Percentiles rank a stretch among this genome's conserved stretches.
These are phyloP conservation scores for Anoplopoma fimbria DNA, from an alignment of 2,113 vertebrate genomes.

Conservation along the genomic window DNA sequence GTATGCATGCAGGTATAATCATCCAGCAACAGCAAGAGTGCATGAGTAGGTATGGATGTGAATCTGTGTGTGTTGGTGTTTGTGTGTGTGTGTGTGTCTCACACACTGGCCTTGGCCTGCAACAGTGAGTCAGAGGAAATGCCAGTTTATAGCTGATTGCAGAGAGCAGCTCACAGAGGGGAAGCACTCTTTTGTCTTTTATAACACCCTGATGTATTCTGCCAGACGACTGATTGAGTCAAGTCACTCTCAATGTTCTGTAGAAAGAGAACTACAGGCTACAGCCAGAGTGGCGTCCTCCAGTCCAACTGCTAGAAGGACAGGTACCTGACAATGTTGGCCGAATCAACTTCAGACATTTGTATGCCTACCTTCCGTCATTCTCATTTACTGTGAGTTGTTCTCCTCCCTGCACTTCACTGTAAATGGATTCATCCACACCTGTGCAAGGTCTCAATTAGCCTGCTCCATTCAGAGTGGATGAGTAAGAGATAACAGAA, in stretches of 20 bases:
- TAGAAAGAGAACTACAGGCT: slow-evolving; percentile 31
- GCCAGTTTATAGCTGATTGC: slow-evolving; percentile 62
- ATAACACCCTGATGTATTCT: slow-evolving; percentile 52
- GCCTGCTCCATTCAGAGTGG: background rate
- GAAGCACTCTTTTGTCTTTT: slow-evolving; percentile 37
- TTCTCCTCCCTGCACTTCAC: background rate
- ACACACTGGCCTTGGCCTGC: slow-evolving; percentile 31
- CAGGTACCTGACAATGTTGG: slow-evolving; percentile 18
- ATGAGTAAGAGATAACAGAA: background rate
- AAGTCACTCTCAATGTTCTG: slow-evolving; percentile 42
- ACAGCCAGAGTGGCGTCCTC: slow-evolving; percentile 10
- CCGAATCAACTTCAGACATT: background rate
- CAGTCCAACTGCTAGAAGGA: slow-evolving; percentile 10
- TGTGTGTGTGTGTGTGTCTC: background rate
- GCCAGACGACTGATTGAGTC: slow-evolving; percentile 59
- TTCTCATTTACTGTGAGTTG: background rate
- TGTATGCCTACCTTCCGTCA: background rate
- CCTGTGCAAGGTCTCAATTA: slow-evolving; percentile 35
- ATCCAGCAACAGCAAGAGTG: background rate
- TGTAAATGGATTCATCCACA: slow-evolving; percentile 15
- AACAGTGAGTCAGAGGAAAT: slow-evolving; percentile 51
- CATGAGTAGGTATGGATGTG: background rate
- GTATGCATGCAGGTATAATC: background rate
- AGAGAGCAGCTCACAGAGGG: slow-evolving; percentile 64
- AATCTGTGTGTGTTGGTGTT: background rate